Percentiles rank a stretch among this genome's conserved stretches.
Evolutionary conservation across 2,113 vertebrate genomes (phyloP).

Genomic region (Orthonyx spaldingii): DNA sequence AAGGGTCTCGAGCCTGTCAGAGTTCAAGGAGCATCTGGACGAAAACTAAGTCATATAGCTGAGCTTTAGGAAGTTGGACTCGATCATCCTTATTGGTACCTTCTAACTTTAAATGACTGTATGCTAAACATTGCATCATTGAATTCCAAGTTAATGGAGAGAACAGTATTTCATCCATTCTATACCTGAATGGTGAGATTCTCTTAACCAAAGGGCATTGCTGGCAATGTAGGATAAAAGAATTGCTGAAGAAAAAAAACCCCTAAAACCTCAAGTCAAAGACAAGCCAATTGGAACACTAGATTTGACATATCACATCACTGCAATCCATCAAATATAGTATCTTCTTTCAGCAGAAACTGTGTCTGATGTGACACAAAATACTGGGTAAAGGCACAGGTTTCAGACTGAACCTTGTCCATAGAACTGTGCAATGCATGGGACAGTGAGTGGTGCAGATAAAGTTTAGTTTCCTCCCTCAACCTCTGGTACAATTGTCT

Average conservation of each 20-base stretch:
- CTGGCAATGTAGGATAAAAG: neutral
- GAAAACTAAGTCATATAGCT: neutral
- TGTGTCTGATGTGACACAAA: neutral
- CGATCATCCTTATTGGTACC: accelerated
- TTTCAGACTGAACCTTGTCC: neutral
- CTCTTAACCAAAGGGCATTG: neutral
- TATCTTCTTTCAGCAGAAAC: neutral
- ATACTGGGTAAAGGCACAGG: neutral
- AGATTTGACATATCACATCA: neutral
- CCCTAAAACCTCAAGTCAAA: neutral
- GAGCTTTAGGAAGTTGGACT: neutral
- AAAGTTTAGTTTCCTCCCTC: neutral
- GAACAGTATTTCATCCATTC: neutral
- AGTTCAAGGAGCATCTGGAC: neutral
- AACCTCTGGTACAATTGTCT: neutral
- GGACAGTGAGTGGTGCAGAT: neutral
- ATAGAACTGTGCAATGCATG: accelerated
- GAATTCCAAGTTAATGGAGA: neutral
- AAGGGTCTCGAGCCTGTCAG: neutral
- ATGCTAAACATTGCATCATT: neutral
- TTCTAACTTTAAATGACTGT: neutral
- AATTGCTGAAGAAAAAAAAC: neutral
- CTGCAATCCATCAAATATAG: neutral
- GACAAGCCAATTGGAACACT: neutral
- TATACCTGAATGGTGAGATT: neutral